phyloP scores from a whole-genome alignment of 2,888 invertebrate species.

The Cabera pusaria region DNA sequence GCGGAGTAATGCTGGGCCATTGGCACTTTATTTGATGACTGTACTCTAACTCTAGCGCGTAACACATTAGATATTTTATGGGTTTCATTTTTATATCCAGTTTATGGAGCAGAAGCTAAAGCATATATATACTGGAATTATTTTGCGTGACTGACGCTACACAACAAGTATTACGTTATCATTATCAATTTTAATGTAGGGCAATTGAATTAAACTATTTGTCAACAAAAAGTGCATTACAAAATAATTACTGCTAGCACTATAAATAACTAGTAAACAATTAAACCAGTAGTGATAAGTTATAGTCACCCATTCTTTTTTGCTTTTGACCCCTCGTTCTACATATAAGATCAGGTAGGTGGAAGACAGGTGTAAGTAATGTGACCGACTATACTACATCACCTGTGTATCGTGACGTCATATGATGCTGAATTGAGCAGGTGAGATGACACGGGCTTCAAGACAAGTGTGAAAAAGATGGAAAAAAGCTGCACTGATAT shows the following conservation, averaged over 20 bases:
- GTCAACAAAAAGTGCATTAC: no score
- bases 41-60: slow-evolving; percentile 41
- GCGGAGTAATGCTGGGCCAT: slow-evolving; percentile 39
- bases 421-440: background rate
- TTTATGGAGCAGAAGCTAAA: slow-evolving; percentile 20
- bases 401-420: slow-evolving; percentile 15
- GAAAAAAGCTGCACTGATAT: no score
- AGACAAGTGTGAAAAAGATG: no score
- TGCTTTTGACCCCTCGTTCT: slow-evolving; percentile 11
- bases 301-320: no score
- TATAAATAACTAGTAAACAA: no score
- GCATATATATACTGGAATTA: no score
- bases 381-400: slow-evolving; percentile 12
- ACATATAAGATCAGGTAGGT: slow-evolving; percentile 16
- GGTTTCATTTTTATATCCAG: slow-evolving; percentile 32
- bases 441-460: background rate
- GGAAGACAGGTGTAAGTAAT: slow-evolving; percentile 23
- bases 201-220: no score
- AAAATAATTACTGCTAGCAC: no score
- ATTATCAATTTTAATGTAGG: no score
- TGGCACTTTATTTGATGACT: slow-evolving; percentile 51
- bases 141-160: slow-evolving; percentile 6
- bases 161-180: no score
- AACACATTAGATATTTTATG: slow-evolving; percentile 44
- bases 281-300: no score